These are phyloP conservation scores for Ormyrus nitidulus DNA, from an alignment of 2,888 invertebrate species.

Conservation along the genomic window DNA sequence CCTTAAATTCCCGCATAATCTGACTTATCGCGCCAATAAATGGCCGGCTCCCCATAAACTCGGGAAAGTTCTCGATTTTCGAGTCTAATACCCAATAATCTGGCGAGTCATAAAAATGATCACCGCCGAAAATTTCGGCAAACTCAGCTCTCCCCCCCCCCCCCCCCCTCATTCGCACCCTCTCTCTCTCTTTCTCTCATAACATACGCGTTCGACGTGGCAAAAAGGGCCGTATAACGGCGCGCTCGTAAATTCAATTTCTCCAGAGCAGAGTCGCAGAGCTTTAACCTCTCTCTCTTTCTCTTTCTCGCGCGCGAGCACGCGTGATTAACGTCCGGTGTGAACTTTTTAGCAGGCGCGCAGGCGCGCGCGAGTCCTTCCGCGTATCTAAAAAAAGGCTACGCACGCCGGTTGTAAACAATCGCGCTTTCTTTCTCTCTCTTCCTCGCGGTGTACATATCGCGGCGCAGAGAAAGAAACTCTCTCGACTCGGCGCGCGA, in stretches of 20 bases:
- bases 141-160: slow-evolving; percentile 17
- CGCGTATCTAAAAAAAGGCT: neutral
- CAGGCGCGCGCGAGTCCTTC: neutral
- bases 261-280: too few relatives aligned
- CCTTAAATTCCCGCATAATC: neutral
- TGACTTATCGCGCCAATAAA: slow-evolving; percentile 38
- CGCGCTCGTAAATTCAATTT: slow-evolving; percentile 35
- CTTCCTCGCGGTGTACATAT: neutral
- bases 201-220: too few relatives aligned
- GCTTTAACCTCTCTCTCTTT: too few relatives aligned
- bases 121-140: slow-evolving; percentile 26
- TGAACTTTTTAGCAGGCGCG: slow-evolving; percentile 12
- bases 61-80: neutral
- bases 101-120: slow-evolving; percentile 34
- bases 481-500: neutral
- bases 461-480: neutral
- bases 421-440: neutral
- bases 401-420: slow-evolving; percentile 24
- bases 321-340: slow-evolving; percentile 30
- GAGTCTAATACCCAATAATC: slow-evolving; percentile 37
- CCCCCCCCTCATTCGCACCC: neutral
- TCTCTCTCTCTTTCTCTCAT: too few relatives aligned
- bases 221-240: too few relatives aligned
- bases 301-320: neutral
- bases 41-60: slow-evolving; percentile 4